These are phyloP conservation scores for Calephelis perditalis DNA, from an alignment of 2,888 invertebrate species.

Conservation along the genomic window DNA sequence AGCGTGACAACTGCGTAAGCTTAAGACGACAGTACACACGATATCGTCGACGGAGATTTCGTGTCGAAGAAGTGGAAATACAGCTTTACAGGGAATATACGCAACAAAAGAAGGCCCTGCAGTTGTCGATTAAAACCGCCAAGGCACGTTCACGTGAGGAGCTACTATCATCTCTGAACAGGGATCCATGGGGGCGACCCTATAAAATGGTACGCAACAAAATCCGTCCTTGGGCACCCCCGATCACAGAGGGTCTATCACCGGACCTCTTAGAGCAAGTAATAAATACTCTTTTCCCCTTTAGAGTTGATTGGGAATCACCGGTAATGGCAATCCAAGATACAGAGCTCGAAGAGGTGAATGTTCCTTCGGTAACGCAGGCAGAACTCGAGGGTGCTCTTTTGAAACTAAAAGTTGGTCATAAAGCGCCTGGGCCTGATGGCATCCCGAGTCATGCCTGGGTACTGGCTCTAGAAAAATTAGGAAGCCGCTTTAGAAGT, in stretches of 20 bases:
- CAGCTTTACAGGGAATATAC: slow-evolving; percentile 1
- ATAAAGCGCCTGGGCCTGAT: too few relatives aligned
- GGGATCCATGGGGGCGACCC: slow-evolving; percentile 21
- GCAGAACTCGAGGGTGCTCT: too few relatives aligned
- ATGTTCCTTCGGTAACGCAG: too few relatives aligned
- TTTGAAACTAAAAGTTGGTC: too few relatives aligned
- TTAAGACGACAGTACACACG: slow-evolving; percentile 21
- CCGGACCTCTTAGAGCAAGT: neutral
- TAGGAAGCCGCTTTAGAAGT: too few relatives aligned
- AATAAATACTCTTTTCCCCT: neutral
- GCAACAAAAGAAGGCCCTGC: neutral
- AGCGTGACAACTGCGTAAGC: slow-evolving; percentile 14
- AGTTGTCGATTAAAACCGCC: neutral
- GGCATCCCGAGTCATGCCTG: too few relatives aligned
- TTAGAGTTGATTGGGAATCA: neutral
- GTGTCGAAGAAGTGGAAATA: neutral
- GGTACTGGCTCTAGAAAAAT: too few relatives aligned
- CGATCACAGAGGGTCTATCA: slow-evolving; percentile 16
- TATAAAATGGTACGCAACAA: slow-evolving; percentile 14
- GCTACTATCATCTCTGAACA: slow-evolving; percentile 8
- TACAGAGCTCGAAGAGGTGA: too few relatives aligned
- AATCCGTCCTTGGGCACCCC: neutral
- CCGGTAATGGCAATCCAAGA: neutral
- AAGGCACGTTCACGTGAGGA: slow-evolving; percentile 13
- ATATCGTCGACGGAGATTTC: slow-evolving; percentile 10